Evolutionary conservation across 2,888 invertebrate genomes (phyloP).

Genomic region (Eupithecia vulgata): DNA sequence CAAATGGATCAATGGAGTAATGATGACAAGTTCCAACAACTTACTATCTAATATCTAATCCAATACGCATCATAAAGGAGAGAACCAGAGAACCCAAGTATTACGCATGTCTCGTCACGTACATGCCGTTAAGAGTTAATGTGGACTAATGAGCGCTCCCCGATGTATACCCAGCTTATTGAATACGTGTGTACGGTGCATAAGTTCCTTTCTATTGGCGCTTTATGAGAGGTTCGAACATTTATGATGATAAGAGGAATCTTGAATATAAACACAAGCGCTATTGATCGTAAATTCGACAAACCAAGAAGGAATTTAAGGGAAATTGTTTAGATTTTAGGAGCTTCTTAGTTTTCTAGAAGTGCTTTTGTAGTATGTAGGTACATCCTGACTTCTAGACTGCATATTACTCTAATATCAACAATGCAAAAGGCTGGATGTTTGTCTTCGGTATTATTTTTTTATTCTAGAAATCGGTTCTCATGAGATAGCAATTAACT

Average conservation of each 20-base stretch:
- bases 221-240: not conserved
- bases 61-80: constrained; percentile 9
- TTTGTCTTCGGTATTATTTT: no score
- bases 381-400: no score
- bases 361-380: no score
- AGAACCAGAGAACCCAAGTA: constrained; percentile 10
- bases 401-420: no score
- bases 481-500: no score
- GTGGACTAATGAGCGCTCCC: constrained; percentile 42
- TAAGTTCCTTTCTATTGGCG: constrained; percentile 18
- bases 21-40: not conserved
- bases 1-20: no score
- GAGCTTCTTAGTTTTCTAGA: no score
- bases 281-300: not conserved
- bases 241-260: not conserved
- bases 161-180: constrained; percentile 39
- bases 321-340: not conserved
- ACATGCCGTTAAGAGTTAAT: constrained; percentile 33
- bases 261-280: not conserved
- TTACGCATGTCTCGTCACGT: constrained; percentile 34
- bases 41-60: not conserved
- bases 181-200: constrained; percentile 44
- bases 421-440: no score
- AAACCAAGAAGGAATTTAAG: not conserved
- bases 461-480: no score